Base-by-base conservation (phyloP, 2,888 invertebrate species). In the Eremobia ochroleuca region DNA sequence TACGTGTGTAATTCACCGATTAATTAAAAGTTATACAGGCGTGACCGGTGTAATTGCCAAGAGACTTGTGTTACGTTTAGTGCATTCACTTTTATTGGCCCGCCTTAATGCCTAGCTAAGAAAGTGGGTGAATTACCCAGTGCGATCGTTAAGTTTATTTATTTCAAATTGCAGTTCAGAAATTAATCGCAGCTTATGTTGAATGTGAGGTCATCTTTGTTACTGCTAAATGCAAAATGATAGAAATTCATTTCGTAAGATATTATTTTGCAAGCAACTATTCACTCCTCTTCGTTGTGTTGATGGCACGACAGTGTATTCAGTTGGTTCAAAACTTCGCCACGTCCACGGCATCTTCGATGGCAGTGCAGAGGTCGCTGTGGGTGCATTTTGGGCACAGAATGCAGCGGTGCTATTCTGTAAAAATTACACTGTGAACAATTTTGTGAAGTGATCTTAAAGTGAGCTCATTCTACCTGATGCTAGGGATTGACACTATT, bases 21-120 rank as follows among this genome's bases (percentile, higher is more conserved):
- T 96, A 96, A 96, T 96, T 96, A 96, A 96, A 96, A 96, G 91
- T 94, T 94, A 95, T 94, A 96, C 94, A 95, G 92, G 94, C 96
- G 94, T 96, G 93, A 94, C 96, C 91, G 88, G 88, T 90, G 95
- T 95, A 95, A 96, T 96, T 95, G 92, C 94, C 83, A 64, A 84
- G 91, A 92, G 94, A 94, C 93, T 95, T 94, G 92, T 94, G 93
- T 92, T 92, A 92, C 92, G 91, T 93, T 93, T 92, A 92, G 92
- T 92, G 93, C 93, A 92, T 93, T 76, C 76, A 71, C 61, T 87
- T 89, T 89, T 88, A 88, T 84, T 83, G 62, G 76, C 52, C 79
- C 75, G 81, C 83, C 79, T 74, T 78, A 82, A 82, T 75, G 82
- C 81, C 73, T 80, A 78, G 83, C 82, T 81, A 85, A 86, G 86